Base-by-base conservation (phyloP, 1,140 invertebrate genomes). In the Drosophila murphyi region DNA sequence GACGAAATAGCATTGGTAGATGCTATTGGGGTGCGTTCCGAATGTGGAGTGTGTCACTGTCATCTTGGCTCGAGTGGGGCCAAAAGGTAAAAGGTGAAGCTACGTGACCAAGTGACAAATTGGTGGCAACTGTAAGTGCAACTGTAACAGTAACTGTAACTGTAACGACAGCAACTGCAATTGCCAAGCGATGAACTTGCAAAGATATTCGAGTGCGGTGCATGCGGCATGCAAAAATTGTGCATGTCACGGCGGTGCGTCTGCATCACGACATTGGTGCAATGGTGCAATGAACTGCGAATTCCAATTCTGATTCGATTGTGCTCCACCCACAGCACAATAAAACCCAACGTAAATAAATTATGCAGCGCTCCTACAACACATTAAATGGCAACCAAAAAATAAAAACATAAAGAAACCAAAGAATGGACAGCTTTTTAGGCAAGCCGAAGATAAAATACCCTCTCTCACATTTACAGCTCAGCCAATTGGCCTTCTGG, bases 21-120 rank as follows among this genome's bases (percentile, higher is more conserved):
- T n/a, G 31, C 5, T 12, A 39, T 8, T 37, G 48, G 20, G 10
- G 41, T 5, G 37, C 59, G 1, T 41, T 4, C 8, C 4, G 37
- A 55, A 39, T 41, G 32, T 68, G 48, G 43, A 68, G 75, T 69
- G 64, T 61, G 67, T 74, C 72, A 76, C 64, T 76, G 83, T 72
- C 72, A 74, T 69, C 79, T 72, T 62, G 69, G 37, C 34, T 60
- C 64, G 37, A 77, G 70, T 69, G 48, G 55, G 55, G n/a, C 60
- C n/a, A 7, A 56, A 57, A 60, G 47, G 64, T 50, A 57, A 57
- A 28, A 28, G 28, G 64, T 65, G 60, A 57, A 56, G 69, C 72
- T 89, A 88, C 83, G 83, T 88, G 83, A 89, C 80, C 85, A 88
- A 88, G 83, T 88, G 83, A 89, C 85, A 89, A 88, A 88, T 88